These are phyloP conservation scores for Melinaea marsaeus DNA, from an alignment of 2,888 invertebrate genomes.

Conservation along the genomic window DNA sequence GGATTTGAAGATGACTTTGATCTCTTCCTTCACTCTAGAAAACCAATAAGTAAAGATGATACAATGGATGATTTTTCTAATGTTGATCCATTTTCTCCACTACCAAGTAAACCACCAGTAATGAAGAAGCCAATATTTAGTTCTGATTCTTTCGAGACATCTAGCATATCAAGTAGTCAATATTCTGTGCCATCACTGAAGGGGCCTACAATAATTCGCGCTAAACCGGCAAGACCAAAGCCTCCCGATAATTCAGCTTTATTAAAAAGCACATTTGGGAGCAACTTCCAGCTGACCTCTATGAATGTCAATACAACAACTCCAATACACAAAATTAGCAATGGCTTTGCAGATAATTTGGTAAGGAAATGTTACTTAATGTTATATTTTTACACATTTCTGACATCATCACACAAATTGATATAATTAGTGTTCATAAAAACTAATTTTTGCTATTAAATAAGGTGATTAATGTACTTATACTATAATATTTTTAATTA, in stretches of 20 bases:
- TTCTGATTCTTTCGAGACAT: constrained; percentile 82
- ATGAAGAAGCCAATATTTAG: constrained; percentile 76
- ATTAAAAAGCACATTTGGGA: constrained; percentile 61
- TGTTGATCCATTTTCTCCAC: constrained; percentile 76
- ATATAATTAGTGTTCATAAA: neutral
- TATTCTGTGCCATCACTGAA: constrained; percentile 61
- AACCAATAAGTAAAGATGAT: constrained; percentile 56
- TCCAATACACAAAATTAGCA: constrained; percentile 65
- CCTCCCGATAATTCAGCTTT: constrained; percentile 71
- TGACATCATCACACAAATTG: constrained; percentile 7
- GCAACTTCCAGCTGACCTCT: constrained; percentile 48
- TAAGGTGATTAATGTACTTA: neutral
- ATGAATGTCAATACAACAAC: constrained; percentile 68
- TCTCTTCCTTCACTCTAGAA: constrained; percentile 76
- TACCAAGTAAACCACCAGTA: constrained; percentile 51
- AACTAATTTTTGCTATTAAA: neutral
- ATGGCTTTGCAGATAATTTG: constrained; percentile 57
- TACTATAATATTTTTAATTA: too few relatives aligned
- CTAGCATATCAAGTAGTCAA: constrained; percentile 65
- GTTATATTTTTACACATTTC: constrained; percentile 1
- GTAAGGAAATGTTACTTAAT: constrained; percentile 49
- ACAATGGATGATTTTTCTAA: constrained; percentile 75
- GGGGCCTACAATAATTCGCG: constrained; percentile 87
- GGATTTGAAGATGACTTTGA: constrained; percentile 92
- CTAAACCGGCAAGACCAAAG: constrained; percentile 79